These are phyloP conservation scores for Phenganax subtilis DNA, from an alignment of 92 coral and sea anemone species.

Conservation along the genomic window DNA sequence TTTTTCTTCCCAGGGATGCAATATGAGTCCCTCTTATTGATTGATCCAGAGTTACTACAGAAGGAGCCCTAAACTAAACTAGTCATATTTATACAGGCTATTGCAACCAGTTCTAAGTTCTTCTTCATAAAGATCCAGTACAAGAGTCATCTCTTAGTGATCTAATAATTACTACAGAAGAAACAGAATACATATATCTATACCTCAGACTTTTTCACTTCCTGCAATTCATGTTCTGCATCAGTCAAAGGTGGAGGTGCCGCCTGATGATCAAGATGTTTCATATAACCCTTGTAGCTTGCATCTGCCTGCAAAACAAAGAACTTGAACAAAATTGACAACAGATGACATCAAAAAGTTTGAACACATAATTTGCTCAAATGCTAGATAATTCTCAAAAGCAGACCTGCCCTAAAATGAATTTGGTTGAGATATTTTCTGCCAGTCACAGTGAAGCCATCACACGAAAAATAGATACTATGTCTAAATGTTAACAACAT, in stretches of 20 bases:
- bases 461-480: not conserved
- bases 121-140: no score
- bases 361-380: no score
- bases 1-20: no score
- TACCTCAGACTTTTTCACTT: constrained; percentile 86
- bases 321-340: no score
- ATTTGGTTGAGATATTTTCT: no score
- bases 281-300: constrained; percentile 63
- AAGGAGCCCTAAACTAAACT: not conserved
- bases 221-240: constrained; percentile 69
- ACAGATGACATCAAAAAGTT: not conserved
- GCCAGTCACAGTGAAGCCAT: not conserved
- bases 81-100: no score
- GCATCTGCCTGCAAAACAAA: constrained; percentile 56
- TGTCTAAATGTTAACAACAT: not conserved
- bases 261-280: constrained; percentile 62
- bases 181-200: not conserved
- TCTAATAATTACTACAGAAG: no score
- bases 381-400: no score
- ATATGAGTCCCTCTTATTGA: not conserved
- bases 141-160: no score
- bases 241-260: constrained; percentile 95
- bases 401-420: no score
- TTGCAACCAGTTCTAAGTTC: no score
- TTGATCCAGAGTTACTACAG: not conserved